A percentile compares a stretch with the other conserved stretches of the same genome.
Evolutionary conservation across 2,888 invertebrate genomes (phyloP).

Genomic region (Conus canariensis): DNA sequence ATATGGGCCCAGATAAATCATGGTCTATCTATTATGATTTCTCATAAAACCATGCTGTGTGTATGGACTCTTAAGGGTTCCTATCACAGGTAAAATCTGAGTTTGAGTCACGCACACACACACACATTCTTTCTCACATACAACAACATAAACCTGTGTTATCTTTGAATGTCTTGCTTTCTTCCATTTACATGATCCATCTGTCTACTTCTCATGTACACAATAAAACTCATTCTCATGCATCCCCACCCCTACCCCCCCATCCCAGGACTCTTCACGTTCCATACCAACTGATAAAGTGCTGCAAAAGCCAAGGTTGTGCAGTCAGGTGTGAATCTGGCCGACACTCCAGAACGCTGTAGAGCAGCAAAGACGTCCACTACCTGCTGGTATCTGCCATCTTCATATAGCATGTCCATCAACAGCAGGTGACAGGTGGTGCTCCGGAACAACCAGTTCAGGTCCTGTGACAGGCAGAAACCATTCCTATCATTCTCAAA

Average conservation of each 20-base stretch:
- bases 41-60: too few species aligned
- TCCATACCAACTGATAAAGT: conserved; percentile 27
- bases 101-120: background rate
- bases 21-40: too few species aligned
- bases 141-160: too few species aligned
- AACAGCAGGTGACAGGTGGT: conserved; percentile 32
- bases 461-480: background rate
- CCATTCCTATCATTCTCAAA: background rate
- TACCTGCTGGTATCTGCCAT: background rate
- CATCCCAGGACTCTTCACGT: background rate
- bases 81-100: too few species aligned
- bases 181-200: background rate
- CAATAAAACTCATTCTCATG: too few species aligned
- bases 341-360: conserved; percentile 3
- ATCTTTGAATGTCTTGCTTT: too few species aligned
- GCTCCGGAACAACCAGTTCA: conserved; percentile 27
- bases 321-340: conserved; percentile 32
- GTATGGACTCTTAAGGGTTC: too few species aligned
- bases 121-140: too few species aligned
- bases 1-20: too few species aligned
- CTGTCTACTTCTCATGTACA: too few species aligned
- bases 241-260: background rate
- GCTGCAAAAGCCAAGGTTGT: conserved; percentile 39
- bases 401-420: conserved; percentile 37
- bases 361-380: background rate